A percentile compares a stretch with the other conserved stretches of the same genome.
phyloP scores from a whole-genome alignment of 2,113 vertebrate genomes.

The Megaceryle torquata region DNA sequence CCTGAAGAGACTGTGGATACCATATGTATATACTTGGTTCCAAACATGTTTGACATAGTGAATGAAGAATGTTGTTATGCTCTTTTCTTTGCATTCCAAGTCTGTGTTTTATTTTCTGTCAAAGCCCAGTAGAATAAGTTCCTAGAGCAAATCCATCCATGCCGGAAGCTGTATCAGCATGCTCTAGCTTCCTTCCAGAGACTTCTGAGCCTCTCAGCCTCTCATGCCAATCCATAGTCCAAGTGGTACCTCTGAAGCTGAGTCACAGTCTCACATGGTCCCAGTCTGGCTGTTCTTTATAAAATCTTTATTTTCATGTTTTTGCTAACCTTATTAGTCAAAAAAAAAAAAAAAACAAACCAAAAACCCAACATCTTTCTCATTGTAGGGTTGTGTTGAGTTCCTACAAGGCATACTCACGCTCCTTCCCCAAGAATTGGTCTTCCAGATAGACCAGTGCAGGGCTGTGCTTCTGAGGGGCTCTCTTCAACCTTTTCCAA shows the following conservation, averaged over 20 bases:
- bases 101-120: background rate
- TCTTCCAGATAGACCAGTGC: background rate
- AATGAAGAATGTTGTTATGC: background rate
- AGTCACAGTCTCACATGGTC: background rate
- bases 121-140: background rate
- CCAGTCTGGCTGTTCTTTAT: background rate
- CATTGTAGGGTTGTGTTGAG: background rate
- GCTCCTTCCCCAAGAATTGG: background rate
- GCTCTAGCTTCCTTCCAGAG: background rate
- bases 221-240: fast-evolving
- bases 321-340: background rate
- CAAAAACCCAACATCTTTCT: background rate
- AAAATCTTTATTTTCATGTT: background rate
- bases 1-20: background rate
- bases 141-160: background rate
- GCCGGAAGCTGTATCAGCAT: background rate
- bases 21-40: background rate
- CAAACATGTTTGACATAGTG: background rate
- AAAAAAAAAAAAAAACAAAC: background rate
- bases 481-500: background rate
- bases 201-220: background rate
- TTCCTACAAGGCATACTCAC: background rate
- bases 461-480: background rate
- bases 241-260: background rate
- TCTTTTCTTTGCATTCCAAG: background rate